phyloP scores from a whole-genome alignment of 1,140 invertebrate genomes.

The Pinna nobilis region DNA sequence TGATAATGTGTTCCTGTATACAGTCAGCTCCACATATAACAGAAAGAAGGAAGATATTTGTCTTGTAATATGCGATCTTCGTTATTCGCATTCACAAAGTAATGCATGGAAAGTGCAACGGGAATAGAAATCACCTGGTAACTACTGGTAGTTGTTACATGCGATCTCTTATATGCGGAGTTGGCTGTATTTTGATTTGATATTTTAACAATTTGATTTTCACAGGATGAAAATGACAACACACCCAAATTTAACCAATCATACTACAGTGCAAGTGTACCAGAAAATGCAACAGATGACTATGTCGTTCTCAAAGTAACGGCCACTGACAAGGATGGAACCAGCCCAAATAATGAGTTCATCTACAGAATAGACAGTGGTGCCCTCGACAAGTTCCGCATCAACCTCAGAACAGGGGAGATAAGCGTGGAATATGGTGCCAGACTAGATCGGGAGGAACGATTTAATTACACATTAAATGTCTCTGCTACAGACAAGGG shows the following conservation, averaged over 20 bases:
- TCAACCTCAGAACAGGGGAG: slow-evolving; percentile 57
- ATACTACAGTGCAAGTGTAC: slow-evolving; percentile 45
- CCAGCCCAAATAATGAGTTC: slow-evolving; percentile 59
- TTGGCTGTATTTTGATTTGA: no score
- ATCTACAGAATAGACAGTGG: slow-evolving; percentile 64
- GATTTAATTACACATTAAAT: slow-evolving; percentile 48
- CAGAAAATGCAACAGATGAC: slow-evolving; percentile 57
- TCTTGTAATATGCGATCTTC: no score
- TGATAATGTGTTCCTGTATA: no score
- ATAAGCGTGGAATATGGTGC: slow-evolving; percentile 60
- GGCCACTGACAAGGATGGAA: slow-evolving; percentile 57
- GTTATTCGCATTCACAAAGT: no score
- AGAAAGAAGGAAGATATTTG: no score
- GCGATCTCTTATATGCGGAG: no score
- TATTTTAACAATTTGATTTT: no score
- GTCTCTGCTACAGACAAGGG: slow-evolving; percentile 61
- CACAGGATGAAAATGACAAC: slow-evolving; percentile 64
- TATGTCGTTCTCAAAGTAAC: slow-evolving; percentile 43
- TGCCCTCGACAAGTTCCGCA: slow-evolving; percentile 61
- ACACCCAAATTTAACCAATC: slow-evolving; percentile 50
- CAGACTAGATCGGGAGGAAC: slow-evolving; percentile 53
- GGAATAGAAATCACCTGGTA: no score
- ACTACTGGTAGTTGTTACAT: no score
- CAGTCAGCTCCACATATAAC: no score
- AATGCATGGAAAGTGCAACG: no score